Base-by-base conservation (phyloP, 2,113 vertebrate species). In the Gobio gobio region DNA sequence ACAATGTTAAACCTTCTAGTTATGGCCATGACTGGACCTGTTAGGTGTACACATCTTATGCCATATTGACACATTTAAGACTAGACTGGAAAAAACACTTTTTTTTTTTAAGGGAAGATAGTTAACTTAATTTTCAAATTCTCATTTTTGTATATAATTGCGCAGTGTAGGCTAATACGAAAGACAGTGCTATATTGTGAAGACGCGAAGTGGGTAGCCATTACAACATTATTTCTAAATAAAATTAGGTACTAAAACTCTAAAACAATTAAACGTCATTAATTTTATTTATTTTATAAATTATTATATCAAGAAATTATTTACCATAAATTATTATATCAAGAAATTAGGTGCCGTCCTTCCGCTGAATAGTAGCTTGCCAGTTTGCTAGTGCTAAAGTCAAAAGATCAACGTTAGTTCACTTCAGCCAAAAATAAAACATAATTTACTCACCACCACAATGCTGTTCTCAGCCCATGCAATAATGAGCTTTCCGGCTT, bases 201-300 rank as follows among this genome's bases (percentile, higher is more conserved):
- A 26, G 12, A 3, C 4, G 0, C 10, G 29, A 2, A 8, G 14
- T 18, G 29, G 54, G 29, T 66, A 73, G 59, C 61, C 74, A 51
- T 51, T 59, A 33, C 12, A 82, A 84, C 80, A 78, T 77, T 63
- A 58, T 47, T 74, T 10, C 22, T 43, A 73, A 40, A 45, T 10
- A 73, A 73, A 13, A 40, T 22, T 40, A 1, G 5, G 6, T 13
- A 72, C n/a, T 61, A 13, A 61, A 59, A 59, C 22, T 2, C 22
- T 10, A 59, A 59, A 10, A 61, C 24, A 61, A 61, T 5, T 24
- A 10, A 24, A 24, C 3, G 0, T 24, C 1, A 13, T 63, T 26
- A 24, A 61, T 24, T 24, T 26, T 26, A 26, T 63, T 26, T 61
- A 61, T 24, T 24, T 26, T 26, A 26, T 26, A 24, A 4, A 61